Percentiles rank a stretch among this genome's conserved stretches.
Conservation (phyloP, 2,797 vertebrate genomes). For the Oophaga sylvatica region DNA sequence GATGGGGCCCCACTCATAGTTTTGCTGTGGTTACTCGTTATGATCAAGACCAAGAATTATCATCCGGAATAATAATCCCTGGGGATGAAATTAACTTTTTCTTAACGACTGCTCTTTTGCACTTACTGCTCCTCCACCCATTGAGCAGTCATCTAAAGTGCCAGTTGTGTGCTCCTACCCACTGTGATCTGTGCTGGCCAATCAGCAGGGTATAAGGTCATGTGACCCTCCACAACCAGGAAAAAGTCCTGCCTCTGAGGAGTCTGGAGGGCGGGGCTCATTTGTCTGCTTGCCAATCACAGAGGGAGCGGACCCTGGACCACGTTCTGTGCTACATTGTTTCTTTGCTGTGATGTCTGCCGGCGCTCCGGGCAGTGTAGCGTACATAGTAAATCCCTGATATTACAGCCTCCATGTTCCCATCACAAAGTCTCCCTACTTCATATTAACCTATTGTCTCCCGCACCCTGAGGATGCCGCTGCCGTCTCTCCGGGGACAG, state of each 20-base stretch:
- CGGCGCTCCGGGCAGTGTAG: no score
- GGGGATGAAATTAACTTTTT: not conserved
- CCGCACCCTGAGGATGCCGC: not conserved
- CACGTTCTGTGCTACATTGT: no score
- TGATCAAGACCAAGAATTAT: not conserved
- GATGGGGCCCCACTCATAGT: no score
- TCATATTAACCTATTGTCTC: not conserved
- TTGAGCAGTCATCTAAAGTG: not conserved
- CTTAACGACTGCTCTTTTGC: not conserved
- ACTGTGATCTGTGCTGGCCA: not conserved
- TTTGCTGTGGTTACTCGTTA: no score
- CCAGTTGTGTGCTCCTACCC: not conserved
- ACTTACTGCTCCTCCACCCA: not conserved
- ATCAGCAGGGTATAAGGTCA: not conserved
- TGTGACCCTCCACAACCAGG: not conserved
- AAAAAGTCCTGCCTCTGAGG: not conserved
- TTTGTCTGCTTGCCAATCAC: not conserved
- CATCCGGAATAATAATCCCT: not conserved
- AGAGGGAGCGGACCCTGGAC: no score
- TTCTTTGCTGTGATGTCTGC: no score
- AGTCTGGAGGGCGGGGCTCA: not conserved
- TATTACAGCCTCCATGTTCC: not conserved
- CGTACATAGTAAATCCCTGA: no score
- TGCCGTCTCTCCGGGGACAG: not conserved
- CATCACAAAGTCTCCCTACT: not conserved